These are phyloP conservation scores for Monopis laevigella DNA, from an alignment of 2,888 invertebrate genomes.

Conservation along the genomic window DNA sequence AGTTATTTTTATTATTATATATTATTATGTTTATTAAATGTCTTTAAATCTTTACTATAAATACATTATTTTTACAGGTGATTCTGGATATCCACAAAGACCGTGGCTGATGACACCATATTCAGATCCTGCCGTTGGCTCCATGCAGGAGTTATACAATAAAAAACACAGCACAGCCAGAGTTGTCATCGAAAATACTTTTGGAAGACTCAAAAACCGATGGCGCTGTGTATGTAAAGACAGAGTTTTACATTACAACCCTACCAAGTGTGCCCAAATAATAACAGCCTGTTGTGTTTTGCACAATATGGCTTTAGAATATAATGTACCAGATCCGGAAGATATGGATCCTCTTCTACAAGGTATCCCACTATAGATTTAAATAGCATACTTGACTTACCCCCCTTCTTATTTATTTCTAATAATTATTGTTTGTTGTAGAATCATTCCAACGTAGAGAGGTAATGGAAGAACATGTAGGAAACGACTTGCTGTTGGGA, in stretches of 20 bases:
- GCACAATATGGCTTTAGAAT: constrained; percentile 16
- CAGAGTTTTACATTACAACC: constrained; percentile 17
- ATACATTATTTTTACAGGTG: constrained; percentile 17
- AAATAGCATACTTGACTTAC: too few species aligned
- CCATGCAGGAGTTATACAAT: constrained; percentile 17
- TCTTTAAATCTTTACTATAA: not conserved
- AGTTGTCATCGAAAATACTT: constrained; percentile 16
- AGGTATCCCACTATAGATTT: too few species aligned
- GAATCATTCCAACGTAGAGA: too few species aligned
- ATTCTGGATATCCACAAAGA: constrained; percentile 19
- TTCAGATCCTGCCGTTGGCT: constrained; percentile 12
- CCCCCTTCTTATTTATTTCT: too few species aligned
- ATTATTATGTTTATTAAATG: not conserved
- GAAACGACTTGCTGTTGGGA: too few species aligned
- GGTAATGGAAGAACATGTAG: too few species aligned
- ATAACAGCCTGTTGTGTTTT: constrained; percentile 18
- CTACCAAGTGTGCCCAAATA: constrained; percentile 16
- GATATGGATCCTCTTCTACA: too few species aligned
- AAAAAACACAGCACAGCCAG: constrained; percentile 12
- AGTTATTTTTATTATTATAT: not conserved
- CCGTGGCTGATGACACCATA: constrained; percentile 20
- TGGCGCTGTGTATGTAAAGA: constrained; percentile 19
- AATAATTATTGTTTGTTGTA: too few species aligned
- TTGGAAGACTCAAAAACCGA: constrained; percentile 17
- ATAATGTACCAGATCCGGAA: too few species aligned